Base-by-base conservation (phyloP, 2,797 vertebrate species). In the Astyanax mexicanus region DNA sequence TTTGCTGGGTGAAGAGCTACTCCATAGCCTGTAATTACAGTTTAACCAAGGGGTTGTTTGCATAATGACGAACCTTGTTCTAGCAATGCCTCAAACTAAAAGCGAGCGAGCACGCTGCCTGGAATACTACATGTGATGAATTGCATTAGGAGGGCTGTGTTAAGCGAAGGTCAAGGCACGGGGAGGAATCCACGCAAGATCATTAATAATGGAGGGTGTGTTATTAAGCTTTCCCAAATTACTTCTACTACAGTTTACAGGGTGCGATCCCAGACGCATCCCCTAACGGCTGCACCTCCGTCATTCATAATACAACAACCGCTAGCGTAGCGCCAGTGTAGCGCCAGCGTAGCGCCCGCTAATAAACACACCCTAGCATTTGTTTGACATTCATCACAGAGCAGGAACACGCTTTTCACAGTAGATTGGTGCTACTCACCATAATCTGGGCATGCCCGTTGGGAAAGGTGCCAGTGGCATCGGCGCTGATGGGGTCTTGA, bases 361-460 rank as follows among this genome's bases (percentile, higher is more conserved):
- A 42, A 42, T 62, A 62, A 62, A 40, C 62, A 27, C 7, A 12
- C 23, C 65, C 17, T 23, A 21, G 38, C 44, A 49, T 67, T 51
- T 65, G 38, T 27, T 7, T 49, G 27, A 32, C 45, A 8, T 37
- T 37, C 17, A 13, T 35, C 29, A 12, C 15, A 6, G 35, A 15
- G 35, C 55, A 13, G 15, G 21, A 60, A 35, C 40, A 25, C 12
- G 19, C 23, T 25, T 23, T 12, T 40, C 19, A 25, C 11, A 3
- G 12, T 12, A 7, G 54, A 11, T 12, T 25, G 23, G 51, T 10
- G 52, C 78, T 57, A 37, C 95, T 93, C 94, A 99, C 98, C 98
- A 99, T 99, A 85, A 99, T 99, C 92, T 99, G 98, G 81, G 98
- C 98, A 82, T 99, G 98, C 42, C 98, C 98, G 25, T 99, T 99